Conservation (phyloP, 2,888 invertebrate genomes). For the Heliconius hortense region DNA sequence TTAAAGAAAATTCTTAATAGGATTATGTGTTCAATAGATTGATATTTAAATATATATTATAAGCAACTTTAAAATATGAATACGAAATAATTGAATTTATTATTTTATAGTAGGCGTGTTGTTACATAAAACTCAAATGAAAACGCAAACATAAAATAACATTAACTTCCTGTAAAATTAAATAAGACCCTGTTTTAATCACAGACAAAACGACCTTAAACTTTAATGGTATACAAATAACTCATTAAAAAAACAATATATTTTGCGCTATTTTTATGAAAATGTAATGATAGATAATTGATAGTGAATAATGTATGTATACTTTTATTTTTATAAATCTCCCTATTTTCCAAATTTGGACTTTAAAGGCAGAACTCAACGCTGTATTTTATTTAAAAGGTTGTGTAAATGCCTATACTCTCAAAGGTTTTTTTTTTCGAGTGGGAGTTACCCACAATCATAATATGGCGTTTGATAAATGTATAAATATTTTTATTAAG, state of each 20-base stretch:
- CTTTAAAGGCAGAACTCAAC: not conserved
- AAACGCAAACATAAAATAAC: slow-evolving; percentile 20
- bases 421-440: not conserved
- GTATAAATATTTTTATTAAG: not conserved
- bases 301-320: not conserved
- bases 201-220: slow-evolving; percentile 37
- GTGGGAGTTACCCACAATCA: not conserved
- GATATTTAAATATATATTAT: not conserved
- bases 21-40: not conserved
- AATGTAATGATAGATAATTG: not conserved
- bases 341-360: no score
- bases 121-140: not conserved
- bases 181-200: slow-evolving; percentile 41
- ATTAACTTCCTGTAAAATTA: slow-evolving; percentile 25
- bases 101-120: slow-evolving; percentile 4
- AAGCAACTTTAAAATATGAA: not conserved
- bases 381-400: not conserved
- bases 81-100: slow-evolving; percentile 1
- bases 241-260: not conserved
- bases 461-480: not conserved
- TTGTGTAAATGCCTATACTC: not conserved
- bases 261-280: not conserved
- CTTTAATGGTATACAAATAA: slow-evolving; percentile 7
- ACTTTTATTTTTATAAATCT: not conserved
- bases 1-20: slow-evolving; percentile 3